Evolutionary conservation across 35 echinoderm and acorn worm species (phyloP), one percentile per base, ranked within the genome.

Genomic region (Strongylocentrotus purpuratus): DNA sequence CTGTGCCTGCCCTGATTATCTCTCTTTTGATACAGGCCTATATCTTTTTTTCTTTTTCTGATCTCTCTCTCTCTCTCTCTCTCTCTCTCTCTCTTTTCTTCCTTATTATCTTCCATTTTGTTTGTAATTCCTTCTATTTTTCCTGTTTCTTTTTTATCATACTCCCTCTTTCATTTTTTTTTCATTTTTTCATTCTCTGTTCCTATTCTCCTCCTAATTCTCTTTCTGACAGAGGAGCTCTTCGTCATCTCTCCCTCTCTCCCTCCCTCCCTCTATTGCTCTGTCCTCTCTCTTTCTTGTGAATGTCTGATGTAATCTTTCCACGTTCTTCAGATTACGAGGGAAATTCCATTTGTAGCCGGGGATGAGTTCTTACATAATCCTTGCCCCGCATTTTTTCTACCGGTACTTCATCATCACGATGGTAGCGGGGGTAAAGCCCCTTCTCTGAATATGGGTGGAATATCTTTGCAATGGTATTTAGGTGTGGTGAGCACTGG

Each of bases 381-480:
- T 88, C 87, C 87, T 28, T 9, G 31, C 31, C 85, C 32, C 13
- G 32, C 87, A 88, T 88, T 88, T 88, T 86, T 88, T 13, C 87
- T 41, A 41, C 45, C 22, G 28, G 87, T 88, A 9, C 87, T 46
- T 5, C 61, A 71, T 5, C 61, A 71, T 71, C 61, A 71, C 1
- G 61, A 28, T 25, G 28, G 32, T 1, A 88, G 87, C 87, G 18
- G 87, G 87, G 87, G 87, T 18, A 15, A 88, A 88, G 15, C 45
- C 31, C 91, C 91, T 45, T 46, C 46, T 92, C 91, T 92, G 91
- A 92, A 92, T 92, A 52, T 48, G 47, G 91, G 45, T 18, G 46
- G 47, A 92, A 92, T 48, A 92, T 92, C 91, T 92, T 46, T 48
- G 91, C 9, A 25, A 92, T 92, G 91, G 91, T 92, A 46, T 92